phyloP scores from a whole-genome alignment of 2,888 invertebrate genomes.

The Darwinula stevensoni region DNA sequence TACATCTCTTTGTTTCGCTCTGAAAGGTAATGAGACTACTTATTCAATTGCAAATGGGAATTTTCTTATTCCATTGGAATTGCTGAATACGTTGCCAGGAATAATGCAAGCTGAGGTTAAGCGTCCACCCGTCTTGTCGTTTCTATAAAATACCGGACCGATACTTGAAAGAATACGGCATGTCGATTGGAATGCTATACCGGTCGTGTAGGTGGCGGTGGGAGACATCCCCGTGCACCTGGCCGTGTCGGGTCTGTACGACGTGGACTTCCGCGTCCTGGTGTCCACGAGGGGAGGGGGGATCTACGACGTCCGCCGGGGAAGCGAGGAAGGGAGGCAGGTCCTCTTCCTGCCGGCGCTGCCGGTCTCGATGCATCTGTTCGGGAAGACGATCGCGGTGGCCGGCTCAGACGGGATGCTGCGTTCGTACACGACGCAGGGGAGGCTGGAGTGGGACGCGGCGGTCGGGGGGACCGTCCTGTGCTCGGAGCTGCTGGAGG shows the following conservation, averaged over 20 bases:
- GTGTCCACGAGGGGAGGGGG: slow-evolving; percentile 48
- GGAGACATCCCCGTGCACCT: too few species aligned
- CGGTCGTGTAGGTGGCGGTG: too few species aligned
- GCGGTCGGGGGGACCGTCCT: slow-evolving; percentile 23
- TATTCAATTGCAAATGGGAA: too few species aligned
- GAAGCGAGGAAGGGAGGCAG: slow-evolving; percentile 9
- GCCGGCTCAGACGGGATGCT: slow-evolving; percentile 51
- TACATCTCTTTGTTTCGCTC: too few species aligned
- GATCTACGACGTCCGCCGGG: slow-evolving; percentile 8
- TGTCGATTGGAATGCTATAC: too few species aligned
- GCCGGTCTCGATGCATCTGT: slow-evolving; percentile 42
- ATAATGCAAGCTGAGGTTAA: too few species aligned
- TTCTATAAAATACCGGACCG: too few species aligned
- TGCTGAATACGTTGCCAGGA: too few species aligned
- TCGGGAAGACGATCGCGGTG: slow-evolving; percentile 45
- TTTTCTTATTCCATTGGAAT: too few species aligned
- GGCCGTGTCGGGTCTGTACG: slow-evolving; percentile 33
- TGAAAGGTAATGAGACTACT: too few species aligned
- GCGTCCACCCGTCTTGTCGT: too few species aligned
- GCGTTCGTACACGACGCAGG: slow-evolving; percentile 42
- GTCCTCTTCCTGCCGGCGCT: slow-evolving; percentile 31
- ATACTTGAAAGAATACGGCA: too few species aligned
- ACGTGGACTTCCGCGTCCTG: slow-evolving; percentile 64
- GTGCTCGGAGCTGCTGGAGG: slow-evolving; percentile 23
- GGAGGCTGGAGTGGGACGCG: slow-evolving; percentile 47